A percentile compares a stretch with the other conserved stretches of the same genome.
phyloP scores from a whole-genome alignment of 1,140 invertebrate genomes.

The Drosophila neocordata region DNA sequence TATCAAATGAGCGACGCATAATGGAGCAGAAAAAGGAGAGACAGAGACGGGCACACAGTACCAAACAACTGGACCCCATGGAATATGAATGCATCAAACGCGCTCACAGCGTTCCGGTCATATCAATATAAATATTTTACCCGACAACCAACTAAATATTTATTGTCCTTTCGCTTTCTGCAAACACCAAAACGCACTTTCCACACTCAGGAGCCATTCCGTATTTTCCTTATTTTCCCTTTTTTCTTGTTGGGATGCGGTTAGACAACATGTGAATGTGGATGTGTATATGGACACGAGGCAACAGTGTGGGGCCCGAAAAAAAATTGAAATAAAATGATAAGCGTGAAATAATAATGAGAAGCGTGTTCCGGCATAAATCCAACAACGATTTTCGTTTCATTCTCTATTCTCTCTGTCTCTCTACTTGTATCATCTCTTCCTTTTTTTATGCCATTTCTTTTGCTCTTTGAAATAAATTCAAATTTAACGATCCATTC shows the following conservation, averaged over 20 bases:
- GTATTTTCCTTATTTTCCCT: too few species aligned
- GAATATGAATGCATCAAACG: slow-evolving; percentile 69
- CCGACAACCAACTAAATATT: slow-evolving; percentile 64
- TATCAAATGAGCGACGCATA: slow-evolving; percentile 70
- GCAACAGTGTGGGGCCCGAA: slow-evolving; percentile 15
- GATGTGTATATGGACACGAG: not conserved
- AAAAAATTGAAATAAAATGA: slow-evolving; percentile 78
- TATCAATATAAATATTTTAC: slow-evolving; percentile 45
- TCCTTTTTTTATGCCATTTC: slow-evolving; percentile 9
- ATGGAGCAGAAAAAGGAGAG: slow-evolving; percentile 43
- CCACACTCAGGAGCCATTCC: not conserved
- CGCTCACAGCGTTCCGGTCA: slow-evolving; percentile 9
- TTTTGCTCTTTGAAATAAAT: slow-evolving; percentile 24
- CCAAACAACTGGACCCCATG: slow-evolving; percentile 71
- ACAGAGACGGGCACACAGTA: slow-evolving; percentile 2
- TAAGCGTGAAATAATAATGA: slow-evolving; percentile 80
- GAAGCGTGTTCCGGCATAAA: slow-evolving; percentile 74
- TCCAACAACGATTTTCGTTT: slow-evolving; percentile 25
- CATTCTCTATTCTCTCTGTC: not conserved
- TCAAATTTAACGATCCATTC: slow-evolving; percentile 35
- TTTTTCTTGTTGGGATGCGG: not conserved
- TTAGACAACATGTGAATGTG: slow-evolving; percentile 9
- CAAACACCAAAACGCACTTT: slow-evolving; percentile 75
- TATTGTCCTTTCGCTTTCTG: slow-evolving; percentile 60
- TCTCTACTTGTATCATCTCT: not conserved